Percentiles rank a stretch among this genome's conserved stretches.
Conservation (phyloP, 2,113 vertebrate genomes). For the Clarias batrachus region DNA sequence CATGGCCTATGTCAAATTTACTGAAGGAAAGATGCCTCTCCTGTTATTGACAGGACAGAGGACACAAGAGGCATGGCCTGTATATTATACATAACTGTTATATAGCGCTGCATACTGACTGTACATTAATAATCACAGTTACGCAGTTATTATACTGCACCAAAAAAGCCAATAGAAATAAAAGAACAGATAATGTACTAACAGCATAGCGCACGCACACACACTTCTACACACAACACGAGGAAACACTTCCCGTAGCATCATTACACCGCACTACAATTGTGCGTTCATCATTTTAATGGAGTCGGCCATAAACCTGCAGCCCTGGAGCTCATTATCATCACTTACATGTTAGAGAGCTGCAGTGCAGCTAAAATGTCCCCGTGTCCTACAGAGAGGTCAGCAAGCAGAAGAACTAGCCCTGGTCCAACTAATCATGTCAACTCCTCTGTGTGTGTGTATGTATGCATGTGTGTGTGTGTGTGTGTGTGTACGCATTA, state of each 20-base stretch:
- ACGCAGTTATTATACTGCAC: background rate
- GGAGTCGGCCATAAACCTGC: background rate
- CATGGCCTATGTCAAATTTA: too few species aligned
- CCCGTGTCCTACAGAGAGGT: constrained; percentile 34
- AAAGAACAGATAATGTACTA: background rate
- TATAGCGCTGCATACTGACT: too few species aligned
- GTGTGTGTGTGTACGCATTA: constrained; percentile 10
- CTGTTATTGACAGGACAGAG: too few species aligned
- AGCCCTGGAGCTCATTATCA: constrained; percentile 28
- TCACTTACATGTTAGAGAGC: constrained; percentile 1
- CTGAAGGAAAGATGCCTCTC: too few species aligned
- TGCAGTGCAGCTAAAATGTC: constrained; percentile 14
- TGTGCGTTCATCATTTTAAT: background rate
- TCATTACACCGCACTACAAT: background rate
- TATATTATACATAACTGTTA: background rate
- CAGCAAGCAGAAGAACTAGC: background rate
- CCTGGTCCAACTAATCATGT: background rate
- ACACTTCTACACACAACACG: background rate
- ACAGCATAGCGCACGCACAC: background rate
- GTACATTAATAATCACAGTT: too few species aligned
- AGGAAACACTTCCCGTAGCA: background rate
- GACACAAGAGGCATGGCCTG: background rate
- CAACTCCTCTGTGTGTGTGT: too few species aligned
- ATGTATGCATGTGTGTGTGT: background rate
- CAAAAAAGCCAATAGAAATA: background rate